phyloP scores from a whole-genome alignment of 2,888 invertebrate species.

The Heteromyza rotundicornis region DNA sequence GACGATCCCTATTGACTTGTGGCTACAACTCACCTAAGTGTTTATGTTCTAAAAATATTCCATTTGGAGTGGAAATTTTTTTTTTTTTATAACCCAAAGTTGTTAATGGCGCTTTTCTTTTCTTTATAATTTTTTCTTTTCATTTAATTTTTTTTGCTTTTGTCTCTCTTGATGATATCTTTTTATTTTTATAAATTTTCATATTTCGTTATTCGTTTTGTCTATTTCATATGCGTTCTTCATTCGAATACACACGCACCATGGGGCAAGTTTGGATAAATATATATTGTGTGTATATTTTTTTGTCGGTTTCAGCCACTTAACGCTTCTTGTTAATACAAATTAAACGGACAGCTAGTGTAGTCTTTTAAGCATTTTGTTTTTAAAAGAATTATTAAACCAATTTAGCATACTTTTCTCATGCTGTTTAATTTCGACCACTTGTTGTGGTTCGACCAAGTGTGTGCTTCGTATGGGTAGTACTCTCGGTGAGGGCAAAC shows the following conservation, averaged over 20 bases:
- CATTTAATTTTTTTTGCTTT: neutral
- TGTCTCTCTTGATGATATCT: neutral
- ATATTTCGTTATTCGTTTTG: too few relatives aligned
- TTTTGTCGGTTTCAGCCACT: neutral
- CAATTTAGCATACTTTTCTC: constrained; percentile 1
- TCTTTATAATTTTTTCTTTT: neutral
- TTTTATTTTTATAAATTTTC: too few relatives aligned
- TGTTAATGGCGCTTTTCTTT: too few relatives aligned
- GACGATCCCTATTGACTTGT: neutral
- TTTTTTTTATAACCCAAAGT: neutral
- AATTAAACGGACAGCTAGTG: neutral
- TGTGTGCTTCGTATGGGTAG: too few relatives aligned
- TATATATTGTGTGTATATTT: too few relatives aligned
- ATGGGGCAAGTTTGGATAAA: too few relatives aligned
- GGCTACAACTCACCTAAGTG: neutral
- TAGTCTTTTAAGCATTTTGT: neutral
- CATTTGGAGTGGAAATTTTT: neutral
- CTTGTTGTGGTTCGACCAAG: neutral
- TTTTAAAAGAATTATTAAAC: neutral
- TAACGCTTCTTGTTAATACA: neutral
- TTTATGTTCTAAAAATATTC: neutral
- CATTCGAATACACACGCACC: neutral
- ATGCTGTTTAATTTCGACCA: constrained; percentile 3
- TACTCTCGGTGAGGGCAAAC: too few relatives aligned
- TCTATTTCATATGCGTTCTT: too few relatives aligned